phyloP scores from a whole-genome alignment of 2,888 invertebrate genomes.

The Chaetogeoica ovagalla region DNA sequence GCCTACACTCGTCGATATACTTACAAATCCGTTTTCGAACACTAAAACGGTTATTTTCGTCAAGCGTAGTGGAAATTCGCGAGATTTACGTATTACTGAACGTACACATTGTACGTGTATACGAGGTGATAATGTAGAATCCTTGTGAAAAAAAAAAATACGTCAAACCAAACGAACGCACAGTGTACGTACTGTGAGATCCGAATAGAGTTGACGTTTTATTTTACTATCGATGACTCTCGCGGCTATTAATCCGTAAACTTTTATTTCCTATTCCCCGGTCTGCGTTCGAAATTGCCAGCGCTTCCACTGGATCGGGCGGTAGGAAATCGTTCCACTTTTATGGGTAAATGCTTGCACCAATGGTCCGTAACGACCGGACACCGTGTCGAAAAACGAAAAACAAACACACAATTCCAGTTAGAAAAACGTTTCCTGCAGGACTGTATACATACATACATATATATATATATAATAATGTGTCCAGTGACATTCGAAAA shows the following conservation, averaged over 20 bases:
- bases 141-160: too few relatives aligned
- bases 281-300: constrained; percentile 5
- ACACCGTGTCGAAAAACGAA: neutral
- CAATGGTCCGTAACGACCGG: constrained; percentile 26
- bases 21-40: too few relatives aligned
- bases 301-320: neutral
- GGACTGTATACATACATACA: neutral
- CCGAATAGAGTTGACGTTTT: neutral
- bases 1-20: too few relatives aligned
- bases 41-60: too few relatives aligned
- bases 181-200: neutral
- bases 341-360: constrained; percentile 12
- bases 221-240: constrained; percentile 1
- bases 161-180: too few relatives aligned
- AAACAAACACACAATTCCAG: neutral
- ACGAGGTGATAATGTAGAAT: too few relatives aligned
- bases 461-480: neutral
- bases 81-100: too few relatives aligned
- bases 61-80: too few relatives aligned
- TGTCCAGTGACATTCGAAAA: too few relatives aligned
- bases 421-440: neutral
- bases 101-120: too few relatives aligned
- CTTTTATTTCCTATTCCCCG: neutral
- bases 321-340: neutral
- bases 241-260: constrained; percentile 4